These are phyloP conservation scores for Folsomia manolachei DNA, from an alignment of 2,888 invertebrate genomes.

Conservation along the genomic window DNA sequence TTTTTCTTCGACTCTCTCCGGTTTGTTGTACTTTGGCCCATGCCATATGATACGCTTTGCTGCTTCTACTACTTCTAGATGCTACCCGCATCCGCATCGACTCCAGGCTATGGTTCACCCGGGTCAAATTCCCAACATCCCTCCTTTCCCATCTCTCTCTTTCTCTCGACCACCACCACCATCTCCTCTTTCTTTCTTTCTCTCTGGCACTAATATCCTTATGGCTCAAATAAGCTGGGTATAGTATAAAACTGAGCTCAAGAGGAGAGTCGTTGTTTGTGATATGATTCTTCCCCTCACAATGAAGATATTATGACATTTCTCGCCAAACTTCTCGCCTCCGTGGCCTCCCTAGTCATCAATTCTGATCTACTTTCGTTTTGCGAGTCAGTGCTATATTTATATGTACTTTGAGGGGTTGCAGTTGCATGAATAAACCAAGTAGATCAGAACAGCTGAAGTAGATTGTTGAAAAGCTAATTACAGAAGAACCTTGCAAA, in stretches of 20 bases:
- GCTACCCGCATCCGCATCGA: neutral
- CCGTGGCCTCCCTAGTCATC: no score
- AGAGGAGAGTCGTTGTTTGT: neutral
- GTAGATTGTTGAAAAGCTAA: no score
- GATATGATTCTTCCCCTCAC: neutral
- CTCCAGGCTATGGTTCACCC: neutral
- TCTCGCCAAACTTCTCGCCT: neutral
- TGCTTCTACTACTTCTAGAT: neutral
- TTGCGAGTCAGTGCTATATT: no score
- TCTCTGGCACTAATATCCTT: neutral
- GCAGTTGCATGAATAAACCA: no score
- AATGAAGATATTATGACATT: neutral
- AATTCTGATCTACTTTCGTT: no score
- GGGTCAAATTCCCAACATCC: constrained; percentile 4
- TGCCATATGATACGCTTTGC: neutral
- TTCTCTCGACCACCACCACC: constrained; percentile 1
- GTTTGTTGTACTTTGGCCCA: constrained; percentile 4
- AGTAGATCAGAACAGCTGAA: no score
- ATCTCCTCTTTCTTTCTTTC: neutral
- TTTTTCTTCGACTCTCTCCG: neutral
- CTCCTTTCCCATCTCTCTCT: neutral
- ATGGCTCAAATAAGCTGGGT: no score
- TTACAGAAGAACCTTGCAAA: no score
- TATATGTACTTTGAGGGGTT: no score
- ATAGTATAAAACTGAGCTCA: no score